Evolutionary conservation across 2,888 invertebrate genomes (phyloP).

Genomic region (Trileptium ribeirensis): DNA sequence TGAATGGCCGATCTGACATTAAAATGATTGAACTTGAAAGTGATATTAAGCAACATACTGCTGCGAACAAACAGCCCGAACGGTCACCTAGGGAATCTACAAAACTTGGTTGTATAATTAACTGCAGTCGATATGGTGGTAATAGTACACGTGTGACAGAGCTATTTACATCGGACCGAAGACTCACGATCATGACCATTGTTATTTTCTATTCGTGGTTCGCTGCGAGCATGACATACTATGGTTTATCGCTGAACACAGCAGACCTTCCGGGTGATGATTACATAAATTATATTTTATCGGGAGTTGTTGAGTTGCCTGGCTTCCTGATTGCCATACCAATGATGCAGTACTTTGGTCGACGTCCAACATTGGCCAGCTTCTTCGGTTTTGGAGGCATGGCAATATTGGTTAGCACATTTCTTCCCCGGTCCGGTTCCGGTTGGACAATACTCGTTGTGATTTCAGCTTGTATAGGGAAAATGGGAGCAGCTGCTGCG

Average conservation of each 20-base stretch:
- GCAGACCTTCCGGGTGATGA: conserved; percentile 20
- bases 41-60: no score
- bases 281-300: conserved; percentile 26
- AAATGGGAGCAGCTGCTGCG: conserved; percentile 13
- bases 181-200: no score
- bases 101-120: no score
- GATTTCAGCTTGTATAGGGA: conserved; percentile 13
- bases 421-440: not conserved
- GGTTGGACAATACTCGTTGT: not conserved
- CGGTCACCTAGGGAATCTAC: no score
- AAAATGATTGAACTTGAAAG: no score
- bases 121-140: no score
- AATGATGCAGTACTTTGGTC: conserved; percentile 19
- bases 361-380: conserved; percentile 11
- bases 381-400: conserved; percentile 13
- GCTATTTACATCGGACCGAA: no score
- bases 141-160: no score
- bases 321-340: conserved; percentile 15
- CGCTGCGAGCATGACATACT: conserved; percentile 25
- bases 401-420: not conserved
- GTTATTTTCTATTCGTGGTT: conserved; percentile 28
- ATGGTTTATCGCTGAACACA: conserved; percentile 26
- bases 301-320: conserved; percentile 24
- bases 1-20: no score
- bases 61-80: no score